Conservation (phyloP, 2,113 vertebrate species). For the Tragelaphus strepsiceros region DNA sequence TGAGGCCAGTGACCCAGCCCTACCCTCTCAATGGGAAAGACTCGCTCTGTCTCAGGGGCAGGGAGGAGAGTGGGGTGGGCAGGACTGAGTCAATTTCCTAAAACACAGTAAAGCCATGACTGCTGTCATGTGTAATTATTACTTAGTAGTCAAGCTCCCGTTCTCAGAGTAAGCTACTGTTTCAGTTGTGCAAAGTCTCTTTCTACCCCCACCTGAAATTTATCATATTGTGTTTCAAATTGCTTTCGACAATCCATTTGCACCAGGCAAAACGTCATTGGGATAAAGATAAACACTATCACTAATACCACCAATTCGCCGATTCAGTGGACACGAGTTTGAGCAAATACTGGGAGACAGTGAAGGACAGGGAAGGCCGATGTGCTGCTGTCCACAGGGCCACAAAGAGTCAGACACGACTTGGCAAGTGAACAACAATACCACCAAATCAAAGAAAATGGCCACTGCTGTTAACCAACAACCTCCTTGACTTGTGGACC, state of each 20-base stretch:
- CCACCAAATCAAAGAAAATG: neutral
- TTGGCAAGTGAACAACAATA: neutral
- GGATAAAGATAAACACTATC: neutral
- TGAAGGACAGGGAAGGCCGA: no score
- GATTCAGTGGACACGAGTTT: no score
- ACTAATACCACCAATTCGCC: neutral
- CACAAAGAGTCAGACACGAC: no score
- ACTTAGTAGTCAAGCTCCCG: neutral
- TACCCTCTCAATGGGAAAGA: neutral
- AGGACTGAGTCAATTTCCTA: neutral
- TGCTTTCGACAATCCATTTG: neutral
- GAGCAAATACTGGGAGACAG: no score
- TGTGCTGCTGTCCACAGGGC: no score
- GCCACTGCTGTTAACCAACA: neutral
- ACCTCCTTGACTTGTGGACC: neutral
- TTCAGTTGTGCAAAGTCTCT: neutral
- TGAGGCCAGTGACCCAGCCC: neutral
- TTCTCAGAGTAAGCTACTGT: neutral
- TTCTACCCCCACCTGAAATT: neutral
- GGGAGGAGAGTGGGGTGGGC: no score
- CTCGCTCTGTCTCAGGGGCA: neutral
- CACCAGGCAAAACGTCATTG: neutral
- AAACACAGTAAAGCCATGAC: neutral
- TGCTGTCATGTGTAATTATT: neutral
- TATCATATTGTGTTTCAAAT: neutral